Evolutionary conservation across 2,888 invertebrate species (phyloP), one percentile per base, ranked within the genome.

Genomic region (Camptogramma bilineatum): DNA sequence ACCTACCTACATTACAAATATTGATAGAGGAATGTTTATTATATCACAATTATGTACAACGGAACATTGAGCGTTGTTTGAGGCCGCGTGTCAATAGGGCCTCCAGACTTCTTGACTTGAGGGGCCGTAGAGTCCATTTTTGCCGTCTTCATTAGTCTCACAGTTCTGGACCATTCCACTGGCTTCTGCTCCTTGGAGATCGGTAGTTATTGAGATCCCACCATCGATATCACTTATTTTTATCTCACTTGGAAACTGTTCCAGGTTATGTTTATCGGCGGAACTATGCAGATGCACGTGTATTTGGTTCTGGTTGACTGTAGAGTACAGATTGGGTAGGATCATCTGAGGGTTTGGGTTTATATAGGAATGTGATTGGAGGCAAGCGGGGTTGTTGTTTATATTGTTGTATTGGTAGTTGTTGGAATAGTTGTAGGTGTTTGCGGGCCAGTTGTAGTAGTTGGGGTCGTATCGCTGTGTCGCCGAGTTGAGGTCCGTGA

Each of bases 281-380:
- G 94, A 90, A 54, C 95, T 95, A 84, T 97, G 97, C 28, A 96
- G 85, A 78, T 97, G 97, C 19, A 97, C 94, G 81, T 97, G 97
- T 67, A 97, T 97, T 92, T 97, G 97, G 85, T 97, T 97, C 86
- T 97, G 97, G 83, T 97, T 97, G 58, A 97, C 97, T 21, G 97
- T 97, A 47, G 97, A 97, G 84, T 97, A 96, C 0, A 97, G 90
- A 77, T 96, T 96, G 0, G 97, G 97, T 0, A 97, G 94, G 18
- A 97, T 95, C 95, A 97, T 96, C 62, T 95, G 94, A 1, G 96
- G 94, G 58, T 91, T 91, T 0, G 95, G 94, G 73, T 94, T 94
- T 64, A 94, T 93, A 84, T 95, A 95, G 4, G 94, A 91, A 76
- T 95, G 95, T 7, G 93, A 87, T 68, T 93, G 94, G 54, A 93